Evolutionary conservation across 1,140 invertebrate genomes (phyloP).

Genomic region (Dendroctonus ponderosae): DNA sequence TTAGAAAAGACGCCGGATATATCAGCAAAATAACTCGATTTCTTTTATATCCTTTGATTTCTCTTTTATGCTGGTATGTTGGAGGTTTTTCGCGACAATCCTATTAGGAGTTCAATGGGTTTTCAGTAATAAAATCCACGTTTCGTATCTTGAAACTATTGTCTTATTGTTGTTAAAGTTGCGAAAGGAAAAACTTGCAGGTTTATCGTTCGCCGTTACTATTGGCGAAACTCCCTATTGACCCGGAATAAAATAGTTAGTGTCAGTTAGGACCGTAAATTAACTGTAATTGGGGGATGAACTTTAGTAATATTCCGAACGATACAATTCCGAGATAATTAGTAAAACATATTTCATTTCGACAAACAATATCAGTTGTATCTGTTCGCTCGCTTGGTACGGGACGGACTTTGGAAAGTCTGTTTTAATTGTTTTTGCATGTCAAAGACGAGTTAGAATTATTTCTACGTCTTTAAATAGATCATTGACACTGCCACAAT

Average conservation of each 20-base stretch:
- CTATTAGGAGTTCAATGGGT: conserved; percentile 21
- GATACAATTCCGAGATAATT: conserved; percentile 39
- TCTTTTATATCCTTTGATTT: conserved; percentile 35
- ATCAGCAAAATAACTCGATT: conserved; percentile 34
- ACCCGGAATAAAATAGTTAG: neutral
- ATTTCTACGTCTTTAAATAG: conserved; percentile 26
- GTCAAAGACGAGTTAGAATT: conserved; percentile 26
- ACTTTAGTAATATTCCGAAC: conserved; percentile 38
- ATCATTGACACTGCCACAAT: conserved; percentile 20
- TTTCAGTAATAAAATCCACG: neutral
- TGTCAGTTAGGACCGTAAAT: conserved; percentile 23
- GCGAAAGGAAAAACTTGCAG: too few species aligned
- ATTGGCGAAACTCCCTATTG: conserved; percentile 10
- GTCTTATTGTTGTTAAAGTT: neutral
- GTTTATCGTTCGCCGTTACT: neutral
- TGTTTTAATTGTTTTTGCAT: conserved; percentile 35
- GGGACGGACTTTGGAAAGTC: conserved; percentile 30
- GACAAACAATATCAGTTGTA: conserved; percentile 36
- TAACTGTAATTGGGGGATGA: conserved; percentile 37
- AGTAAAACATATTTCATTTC: conserved; percentile 40
- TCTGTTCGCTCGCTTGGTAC: conserved; percentile 28
- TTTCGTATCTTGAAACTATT: neutral
- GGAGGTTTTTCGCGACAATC: conserved; percentile 21
- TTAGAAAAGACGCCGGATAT: conserved; percentile 34
- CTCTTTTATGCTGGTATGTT: conserved; percentile 23